Evolutionary conservation across 2,888 invertebrate species (phyloP).

Genomic region (Philhelius pedissequus): DNA sequence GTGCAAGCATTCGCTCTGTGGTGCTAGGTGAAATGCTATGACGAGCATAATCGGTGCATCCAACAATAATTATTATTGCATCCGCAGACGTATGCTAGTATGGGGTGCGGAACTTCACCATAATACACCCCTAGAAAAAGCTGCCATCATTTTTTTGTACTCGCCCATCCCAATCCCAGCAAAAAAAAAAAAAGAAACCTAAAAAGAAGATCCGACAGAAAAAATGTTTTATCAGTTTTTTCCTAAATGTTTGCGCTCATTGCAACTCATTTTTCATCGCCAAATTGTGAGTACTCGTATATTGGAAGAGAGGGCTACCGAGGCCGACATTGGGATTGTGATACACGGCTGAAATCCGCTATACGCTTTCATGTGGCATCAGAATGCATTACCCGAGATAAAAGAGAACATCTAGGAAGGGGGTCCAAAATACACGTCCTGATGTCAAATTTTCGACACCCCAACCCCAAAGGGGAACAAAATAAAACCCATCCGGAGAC

Average conservation of each 20-base stretch:
- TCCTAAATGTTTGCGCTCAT: constrained; percentile 65
- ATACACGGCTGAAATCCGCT: constrained; percentile 22
- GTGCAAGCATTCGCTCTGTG: constrained; percentile 46
- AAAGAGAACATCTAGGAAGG: constrained; percentile 20
- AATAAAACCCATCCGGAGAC: constrained; percentile 44
- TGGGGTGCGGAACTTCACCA: constrained; percentile 49
- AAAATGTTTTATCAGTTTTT: constrained; percentile 66
- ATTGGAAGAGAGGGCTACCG: not conserved
- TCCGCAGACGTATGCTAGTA: constrained; percentile 60
- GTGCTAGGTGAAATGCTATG: constrained; percentile 66
- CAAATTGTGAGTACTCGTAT: not conserved
- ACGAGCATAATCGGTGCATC: constrained; percentile 68
- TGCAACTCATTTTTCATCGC: constrained; percentile 62
- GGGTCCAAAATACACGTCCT: constrained; percentile 1
- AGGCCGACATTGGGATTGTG: no score
- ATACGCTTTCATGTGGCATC: constrained; percentile 57
- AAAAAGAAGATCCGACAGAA: constrained; percentile 26
- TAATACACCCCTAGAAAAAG: constrained; percentile 50
- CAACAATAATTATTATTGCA: constrained; percentile 69
- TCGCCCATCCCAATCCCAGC: not conserved
- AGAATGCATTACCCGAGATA: constrained; percentile 56
- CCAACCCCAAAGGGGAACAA: not conserved
- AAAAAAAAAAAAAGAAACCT: constrained; percentile 46
- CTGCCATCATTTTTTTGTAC: constrained; percentile 58
- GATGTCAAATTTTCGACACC: constrained; percentile 8